phyloP scores from a whole-genome alignment of 2,113 vertebrate genomes.

The Plectropomus leopardus region DNA sequence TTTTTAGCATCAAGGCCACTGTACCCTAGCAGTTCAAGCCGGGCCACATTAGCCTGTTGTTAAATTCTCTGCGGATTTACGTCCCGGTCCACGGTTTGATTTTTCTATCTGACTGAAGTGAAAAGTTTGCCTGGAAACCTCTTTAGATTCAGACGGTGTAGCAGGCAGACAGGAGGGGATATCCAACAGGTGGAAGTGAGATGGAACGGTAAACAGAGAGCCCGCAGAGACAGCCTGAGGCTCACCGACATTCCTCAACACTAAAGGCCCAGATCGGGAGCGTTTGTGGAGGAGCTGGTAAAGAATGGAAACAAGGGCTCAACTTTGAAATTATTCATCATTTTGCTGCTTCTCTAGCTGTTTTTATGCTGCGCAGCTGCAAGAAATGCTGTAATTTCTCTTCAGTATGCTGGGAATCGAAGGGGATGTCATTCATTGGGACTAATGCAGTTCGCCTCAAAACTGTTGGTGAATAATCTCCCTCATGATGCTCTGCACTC shows the following conservation, averaged over 20 bases:
- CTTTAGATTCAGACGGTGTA: conserved; percentile 39
- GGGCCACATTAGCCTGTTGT: neutral
- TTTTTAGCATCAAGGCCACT: conserved; percentile 17
- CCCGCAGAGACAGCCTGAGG: conserved; percentile 56
- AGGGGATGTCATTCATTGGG: conserved; percentile 20
- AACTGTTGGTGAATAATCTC: neutral
- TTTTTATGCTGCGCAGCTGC: neutral
- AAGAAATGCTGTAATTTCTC: conserved; percentile 18
- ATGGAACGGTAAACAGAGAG: conserved; percentile 50
- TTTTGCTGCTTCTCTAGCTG: conserved; percentile 4
- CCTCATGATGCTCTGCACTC: neutral
- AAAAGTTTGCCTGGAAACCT: conserved; percentile 36
- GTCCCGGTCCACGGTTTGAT: conserved; percentile 1
- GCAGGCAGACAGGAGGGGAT: conserved; percentile 39
- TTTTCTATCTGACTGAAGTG: conserved; percentile 8
- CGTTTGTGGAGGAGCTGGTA: conserved; percentile 6
- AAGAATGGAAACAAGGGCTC: conserved; percentile 31
- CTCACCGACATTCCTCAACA: conserved; percentile 51
- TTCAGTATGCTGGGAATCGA: conserved; percentile 14
- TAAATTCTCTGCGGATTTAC: conserved; percentile 12
- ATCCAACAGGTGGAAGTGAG: conserved; percentile 68
- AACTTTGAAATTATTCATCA: conserved; percentile 44
- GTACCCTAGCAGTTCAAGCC: conserved; percentile 20
- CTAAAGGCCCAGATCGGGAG: conserved; percentile 37
- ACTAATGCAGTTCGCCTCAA: conserved; percentile 27